Conservation (phyloP, 2,113 vertebrate species). For the Odocoileus hemionus region DNA sequence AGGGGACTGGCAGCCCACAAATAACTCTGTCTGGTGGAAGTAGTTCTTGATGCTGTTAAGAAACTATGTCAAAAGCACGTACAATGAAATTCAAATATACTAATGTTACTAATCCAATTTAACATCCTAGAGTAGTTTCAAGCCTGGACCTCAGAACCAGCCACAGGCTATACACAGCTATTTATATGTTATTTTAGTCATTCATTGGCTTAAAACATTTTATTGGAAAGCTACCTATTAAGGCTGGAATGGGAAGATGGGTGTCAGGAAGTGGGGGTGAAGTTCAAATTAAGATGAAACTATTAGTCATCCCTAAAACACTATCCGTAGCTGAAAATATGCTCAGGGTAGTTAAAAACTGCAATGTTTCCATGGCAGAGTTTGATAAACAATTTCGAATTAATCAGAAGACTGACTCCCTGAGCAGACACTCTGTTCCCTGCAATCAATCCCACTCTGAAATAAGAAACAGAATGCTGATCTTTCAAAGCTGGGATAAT, state of each 20-base stretch:
- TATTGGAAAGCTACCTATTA: background rate
- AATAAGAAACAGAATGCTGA: conserved; percentile 38
- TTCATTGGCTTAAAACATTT: background rate
- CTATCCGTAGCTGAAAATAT: background rate
- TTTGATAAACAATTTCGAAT: conserved; percentile 43
- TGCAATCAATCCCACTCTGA: conserved; percentile 21
- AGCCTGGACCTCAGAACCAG: background rate
- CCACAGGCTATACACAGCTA: background rate
- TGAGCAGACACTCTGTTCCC: background rate
- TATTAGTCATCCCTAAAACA: background rate
- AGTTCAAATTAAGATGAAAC: background rate
- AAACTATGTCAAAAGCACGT: background rate
- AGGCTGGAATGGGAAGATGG: background rate
- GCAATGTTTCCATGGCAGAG: background rate
- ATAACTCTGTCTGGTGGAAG: background rate
- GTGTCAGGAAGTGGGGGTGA: background rate
- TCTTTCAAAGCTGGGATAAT: conserved; percentile 45
- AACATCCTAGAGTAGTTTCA: background rate
- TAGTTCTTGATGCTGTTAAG: background rate
- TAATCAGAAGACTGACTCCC: background rate
- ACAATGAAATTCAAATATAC: conserved; percentile 6
- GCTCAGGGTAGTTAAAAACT: background rate
- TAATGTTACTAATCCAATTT: conserved; percentile 38
- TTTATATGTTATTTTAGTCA: background rate
- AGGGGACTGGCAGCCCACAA: background rate